Percentiles rank a stretch among this genome's conserved stretches.
These are phyloP conservation scores for Trichechus manatus DNA, from an alignment of 2,113 vertebrate species.

Conservation along the genomic window DNA sequence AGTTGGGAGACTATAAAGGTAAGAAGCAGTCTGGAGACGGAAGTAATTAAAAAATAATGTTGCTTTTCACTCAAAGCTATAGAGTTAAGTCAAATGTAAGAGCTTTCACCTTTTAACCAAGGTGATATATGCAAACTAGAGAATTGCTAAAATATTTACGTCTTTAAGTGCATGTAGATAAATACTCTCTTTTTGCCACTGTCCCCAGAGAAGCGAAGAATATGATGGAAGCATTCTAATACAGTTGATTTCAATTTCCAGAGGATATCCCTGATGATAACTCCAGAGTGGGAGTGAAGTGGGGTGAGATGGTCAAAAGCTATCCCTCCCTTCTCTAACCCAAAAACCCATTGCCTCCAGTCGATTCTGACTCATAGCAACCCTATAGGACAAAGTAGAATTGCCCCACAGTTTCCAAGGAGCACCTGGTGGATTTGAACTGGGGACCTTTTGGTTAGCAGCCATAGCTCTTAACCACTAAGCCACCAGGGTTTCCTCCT, in stretches of 20 bases:
- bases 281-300: background rate
- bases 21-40: slow-evolving; percentile 9
- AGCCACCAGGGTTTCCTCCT: background rate
- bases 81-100: slow-evolving; percentile 34
- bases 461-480: too few species aligned
- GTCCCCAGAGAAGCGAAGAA: slow-evolving; percentile 38
- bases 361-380: too few species aligned
- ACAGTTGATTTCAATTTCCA: slow-evolving; percentile 12
- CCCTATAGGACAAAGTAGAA: too few species aligned
- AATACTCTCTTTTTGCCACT: background rate
- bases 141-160: slow-evolving; percentile 71
- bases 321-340: background rate
- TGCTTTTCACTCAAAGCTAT: slow-evolving; percentile 40
- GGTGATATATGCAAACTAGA: slow-evolving; percentile 41
- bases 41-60: slow-evolving; percentile 74
- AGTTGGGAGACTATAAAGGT: background rate
- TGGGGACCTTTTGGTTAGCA: too few species aligned
- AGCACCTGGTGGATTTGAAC: too few species aligned
- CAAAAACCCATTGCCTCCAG: too few species aligned
- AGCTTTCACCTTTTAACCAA: slow-evolving; percentile 60
- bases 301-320: background rate
- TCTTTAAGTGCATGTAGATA: slow-evolving; percentile 39
- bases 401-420: too few species aligned
- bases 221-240: background rate
- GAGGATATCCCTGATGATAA: background rate